phyloP scores from a whole-genome alignment of 2,888 invertebrate species.

The Philonicus albiceps region DNA sequence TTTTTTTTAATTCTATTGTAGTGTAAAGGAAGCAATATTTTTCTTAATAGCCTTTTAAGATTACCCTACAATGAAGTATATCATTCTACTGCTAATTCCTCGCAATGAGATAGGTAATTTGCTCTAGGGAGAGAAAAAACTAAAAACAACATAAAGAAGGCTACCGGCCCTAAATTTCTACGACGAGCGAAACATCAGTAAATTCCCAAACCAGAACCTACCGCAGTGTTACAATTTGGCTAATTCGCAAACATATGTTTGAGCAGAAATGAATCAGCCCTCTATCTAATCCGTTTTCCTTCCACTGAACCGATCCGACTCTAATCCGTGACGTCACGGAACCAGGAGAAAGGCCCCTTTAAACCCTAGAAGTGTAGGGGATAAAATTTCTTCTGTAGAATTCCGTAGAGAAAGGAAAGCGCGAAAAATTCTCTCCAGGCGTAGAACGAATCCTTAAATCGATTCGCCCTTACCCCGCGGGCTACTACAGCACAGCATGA shows the following conservation, averaged over 20 bases:
- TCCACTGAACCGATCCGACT: not conserved
- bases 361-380: not conserved
- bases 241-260: not conserved
- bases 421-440: constrained; percentile 4
- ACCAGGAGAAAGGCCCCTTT: not conserved
- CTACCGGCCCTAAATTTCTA: not conserved
- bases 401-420: not conserved
- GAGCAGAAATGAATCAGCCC: not conserved
- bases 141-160: not conserved
- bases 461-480: constrained; percentile 27
- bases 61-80: not conserved
- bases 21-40: no score
- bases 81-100: not conserved
- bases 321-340: constrained; percentile 3
- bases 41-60: not conserved
- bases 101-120: not conserved
- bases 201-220: not conserved
- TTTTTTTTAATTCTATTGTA: no score
- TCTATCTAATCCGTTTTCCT: not conserved
- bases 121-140: not conserved
- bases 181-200: not conserved
- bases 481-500: not conserved
- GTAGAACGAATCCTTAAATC: constrained; percentile 17
- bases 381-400: not conserved
- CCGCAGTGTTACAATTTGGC: not conserved